A percentile compares a stretch with the other conserved stretches of the same genome.
These are phyloP conservation scores for Lutjanus argentimaculatus DNA, from an alignment of 2,797 vertebrate genomes.

Conservation along the genomic window DNA sequence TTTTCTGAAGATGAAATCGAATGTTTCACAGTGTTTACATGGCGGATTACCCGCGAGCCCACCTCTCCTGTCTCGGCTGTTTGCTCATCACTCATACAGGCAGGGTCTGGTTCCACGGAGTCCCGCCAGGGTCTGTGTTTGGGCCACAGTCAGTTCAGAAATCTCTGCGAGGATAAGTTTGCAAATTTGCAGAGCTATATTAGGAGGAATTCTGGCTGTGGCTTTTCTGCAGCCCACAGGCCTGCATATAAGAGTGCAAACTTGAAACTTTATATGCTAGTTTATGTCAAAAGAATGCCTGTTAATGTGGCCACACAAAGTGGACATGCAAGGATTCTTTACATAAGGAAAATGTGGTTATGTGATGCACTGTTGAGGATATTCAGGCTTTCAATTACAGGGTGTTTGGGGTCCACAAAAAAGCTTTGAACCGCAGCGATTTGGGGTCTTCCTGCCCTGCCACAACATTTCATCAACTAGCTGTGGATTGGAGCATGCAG, in stretches of 20 bases:
- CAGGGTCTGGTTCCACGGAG: constrained; percentile 32
- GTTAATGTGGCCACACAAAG: background rate
- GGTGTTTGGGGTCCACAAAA: constrained; percentile 21
- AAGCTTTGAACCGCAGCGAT: constrained; percentile 32
- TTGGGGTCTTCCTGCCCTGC: background rate
- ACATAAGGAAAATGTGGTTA: constrained; percentile 5
- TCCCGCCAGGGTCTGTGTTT: constrained; percentile 51
- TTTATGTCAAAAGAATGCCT: constrained; percentile 41
- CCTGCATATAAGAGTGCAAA: constrained; percentile 1
- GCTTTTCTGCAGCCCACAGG: constrained; percentile 8
- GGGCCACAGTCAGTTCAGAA: constrained; percentile 31
- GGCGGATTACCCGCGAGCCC: background rate
- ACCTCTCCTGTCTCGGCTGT: background rate
- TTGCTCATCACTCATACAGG: constrained; percentile 26
- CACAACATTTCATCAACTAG: constrained; percentile 39
- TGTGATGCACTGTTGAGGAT: constrained; percentile 19
- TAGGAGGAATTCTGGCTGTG: constrained; percentile 3
- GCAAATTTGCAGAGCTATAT: constrained; percentile 35
- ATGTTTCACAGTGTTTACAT: constrained; percentile 40
- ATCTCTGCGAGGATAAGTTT: constrained; percentile 27
- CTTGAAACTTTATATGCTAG: constrained; percentile 27
- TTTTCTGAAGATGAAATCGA: constrained; percentile 35
- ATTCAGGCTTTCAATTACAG: constrained; percentile 25
- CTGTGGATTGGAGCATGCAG: constrained; percentile 26
- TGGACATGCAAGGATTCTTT: constrained; percentile 28